Evolutionary conservation across 2,888 invertebrate species (phyloP).

Genomic region (Tetheella fluctuosa): DNA sequence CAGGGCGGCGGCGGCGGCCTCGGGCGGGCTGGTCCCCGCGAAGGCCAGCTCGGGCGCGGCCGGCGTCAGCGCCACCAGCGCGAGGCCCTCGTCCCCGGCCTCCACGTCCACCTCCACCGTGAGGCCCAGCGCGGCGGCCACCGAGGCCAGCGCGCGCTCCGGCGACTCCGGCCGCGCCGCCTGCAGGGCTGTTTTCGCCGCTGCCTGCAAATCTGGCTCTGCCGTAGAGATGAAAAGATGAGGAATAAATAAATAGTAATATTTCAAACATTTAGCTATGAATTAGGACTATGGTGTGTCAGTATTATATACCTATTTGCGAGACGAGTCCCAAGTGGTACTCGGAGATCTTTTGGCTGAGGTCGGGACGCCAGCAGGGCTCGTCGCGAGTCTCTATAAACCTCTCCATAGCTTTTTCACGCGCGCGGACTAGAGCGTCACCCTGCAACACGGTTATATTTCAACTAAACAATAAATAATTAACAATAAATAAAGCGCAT

Average conservation of each 20-base stretch:
- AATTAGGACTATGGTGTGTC: no score
- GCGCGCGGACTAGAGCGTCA: conserved; percentile 64
- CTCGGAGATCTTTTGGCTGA: conserved; percentile 57
- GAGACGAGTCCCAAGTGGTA: conserved; percentile 61
- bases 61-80: conserved; percentile 43
- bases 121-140: conserved; percentile 41
- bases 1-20: conserved; percentile 38
- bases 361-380: conserved; percentile 51
- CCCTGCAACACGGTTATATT: conserved; percentile 48
- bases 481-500: no score
- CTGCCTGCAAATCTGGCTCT: background rate
- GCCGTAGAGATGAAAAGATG: no score
- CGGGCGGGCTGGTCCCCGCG: conserved; percentile 31
- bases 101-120: conserved; percentile 26
- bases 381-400: conserved; percentile 45
- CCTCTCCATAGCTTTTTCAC: conserved; percentile 64
- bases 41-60: conserved; percentile 46
- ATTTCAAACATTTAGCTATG: no score
- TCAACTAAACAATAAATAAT: no score
- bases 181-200: conserved; percentile 25
- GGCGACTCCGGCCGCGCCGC: conserved; percentile 20
- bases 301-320: conserved; percentile 43
- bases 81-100: conserved; percentile 26
- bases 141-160: conserved; percentile 32
- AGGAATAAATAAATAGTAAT: background rate